Evolutionary conservation across 2,888 invertebrate genomes (phyloP), one percentile per base, ranked within the genome.

Genomic region (Eupithecia inturbata): DNA sequence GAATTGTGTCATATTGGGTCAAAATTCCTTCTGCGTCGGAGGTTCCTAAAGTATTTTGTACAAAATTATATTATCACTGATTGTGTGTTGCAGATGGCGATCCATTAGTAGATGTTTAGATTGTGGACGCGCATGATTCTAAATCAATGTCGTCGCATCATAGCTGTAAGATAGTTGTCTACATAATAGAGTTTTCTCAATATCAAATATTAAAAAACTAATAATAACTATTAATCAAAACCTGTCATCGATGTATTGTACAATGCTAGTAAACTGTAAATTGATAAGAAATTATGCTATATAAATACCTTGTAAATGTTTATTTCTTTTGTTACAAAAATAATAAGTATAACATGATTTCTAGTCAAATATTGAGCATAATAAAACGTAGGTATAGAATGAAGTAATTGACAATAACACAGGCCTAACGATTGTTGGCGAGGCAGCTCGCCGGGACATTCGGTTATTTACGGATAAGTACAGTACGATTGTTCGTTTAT

Each of bases 341-440:
- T 79, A 92, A 91, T 91, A 89, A 91, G 89, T 92, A 91, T 91
- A 92, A 92, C 92, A 94, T 92, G 94, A 92, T 93, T 94, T 95
- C 95, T 95, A 95, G 95, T 95, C 95, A 95, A 93, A 92, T 93
- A 93, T 94, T 92, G 92, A 94, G 90, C 93, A 92, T 93, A 93
- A 92, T 91, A 90, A 92, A 91, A 88, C 90, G 92, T 94, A 94
- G 92, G 91, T 92, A 91, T 90, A 91, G 88, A 89, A 73, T 85
- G 90, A 90, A 88, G 91, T 93, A 93, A 91, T 92, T 95, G 95
- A 95, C 95, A 95, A 95, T 95, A 95, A 95, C 89, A 90, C 90
- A 82, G 93, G 93, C 91, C 92, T 91, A 91, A 85, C 87, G 86
- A 82, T 83, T 71, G 81, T 78, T 77, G 80, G 80, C 81, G 82